Evolutionary conservation across 2,113 vertebrate species (phyloP).

Genomic region (Marmota flaviventris): DNA sequence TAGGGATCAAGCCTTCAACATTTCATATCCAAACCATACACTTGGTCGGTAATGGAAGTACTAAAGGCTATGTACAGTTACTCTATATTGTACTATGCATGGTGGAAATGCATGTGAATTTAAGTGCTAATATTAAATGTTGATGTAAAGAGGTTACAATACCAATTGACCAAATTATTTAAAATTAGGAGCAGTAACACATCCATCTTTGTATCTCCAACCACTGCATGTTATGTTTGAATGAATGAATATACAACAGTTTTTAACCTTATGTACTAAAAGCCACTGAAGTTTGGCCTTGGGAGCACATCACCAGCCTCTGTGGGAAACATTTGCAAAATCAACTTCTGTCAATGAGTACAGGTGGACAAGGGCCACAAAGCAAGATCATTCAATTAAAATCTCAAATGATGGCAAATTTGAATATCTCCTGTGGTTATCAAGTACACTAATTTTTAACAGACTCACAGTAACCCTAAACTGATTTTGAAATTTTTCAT

Average conservation of each 20-base stretch:
- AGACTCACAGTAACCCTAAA: neutral
- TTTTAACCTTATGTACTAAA: neutral
- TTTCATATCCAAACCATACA: neutral
- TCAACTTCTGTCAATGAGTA: neutral
- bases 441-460: constrained; percentile 10
- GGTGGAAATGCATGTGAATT: neutral
- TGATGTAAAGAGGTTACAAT: neutral
- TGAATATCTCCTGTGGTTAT: neutral
- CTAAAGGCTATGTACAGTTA: neutral
- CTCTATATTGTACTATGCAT: neutral
- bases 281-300: neutral
- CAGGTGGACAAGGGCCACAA: neutral
- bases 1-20: neutral
- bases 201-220: neutral
- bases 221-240: neutral
- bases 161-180: neutral
- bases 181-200: neutral
- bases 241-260: neutral
- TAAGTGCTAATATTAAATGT: neutral
- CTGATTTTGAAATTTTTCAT: constrained; percentile 35
- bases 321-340: constrained; percentile 15
- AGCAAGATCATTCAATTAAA: neutral
- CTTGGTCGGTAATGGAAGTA: neutral
- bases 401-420: neutral
- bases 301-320: neutral